Evolutionary conservation across 23 tunicate species (phyloP), one percentile per base, ranked within the genome.

Genomic region (Botrylloides violaceus): DNA sequence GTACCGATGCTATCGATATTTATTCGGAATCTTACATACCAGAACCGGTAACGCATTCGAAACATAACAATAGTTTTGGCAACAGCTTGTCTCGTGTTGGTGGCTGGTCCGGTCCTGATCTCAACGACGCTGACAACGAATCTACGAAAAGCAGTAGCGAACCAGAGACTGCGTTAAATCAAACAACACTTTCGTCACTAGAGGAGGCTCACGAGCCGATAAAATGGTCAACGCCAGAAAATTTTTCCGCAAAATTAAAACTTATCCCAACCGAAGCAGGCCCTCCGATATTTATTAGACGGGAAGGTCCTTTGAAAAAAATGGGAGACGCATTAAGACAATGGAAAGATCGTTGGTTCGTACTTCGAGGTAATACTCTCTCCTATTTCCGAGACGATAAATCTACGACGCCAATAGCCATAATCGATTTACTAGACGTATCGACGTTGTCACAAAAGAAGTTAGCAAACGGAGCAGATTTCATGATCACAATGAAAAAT

Each of bases 261-360:
- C n/a, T 31, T 20, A 3, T 34, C 9, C 36, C 36, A 26, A 30
- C 24, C 43, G 37, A 43, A 1, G 58, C 36, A 0, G 28, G 25
- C 21, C 26, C 23, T 0, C 2, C 36, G 47, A 39, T 68, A 6
- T 61, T 35, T 29, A 87, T 86, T 49, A 37, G 58, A 7, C 73
- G 87, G 21, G 96, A 88, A 65, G 96, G 88, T 2, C 72, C 66
- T 73, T 48, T 88, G 29, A 83, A 73, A 29, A 82, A 78, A 58
- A 73, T 71, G 48, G 88, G 81, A 20, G 80, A 78, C 2, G 37
- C 66, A 4, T 34, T 78, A 20, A 27, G 58, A 32, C 70, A 81
- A 5, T 82, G 84, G 84, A 60, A 81, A 15, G 58, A 72, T 3
- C 58, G 88, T 2, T 88, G 96, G 96, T 82, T 88, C 49, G 81